phyloP scores from a whole-genome alignment of 2,888 invertebrate genomes.

The Lithophane ornitopus region DNA sequence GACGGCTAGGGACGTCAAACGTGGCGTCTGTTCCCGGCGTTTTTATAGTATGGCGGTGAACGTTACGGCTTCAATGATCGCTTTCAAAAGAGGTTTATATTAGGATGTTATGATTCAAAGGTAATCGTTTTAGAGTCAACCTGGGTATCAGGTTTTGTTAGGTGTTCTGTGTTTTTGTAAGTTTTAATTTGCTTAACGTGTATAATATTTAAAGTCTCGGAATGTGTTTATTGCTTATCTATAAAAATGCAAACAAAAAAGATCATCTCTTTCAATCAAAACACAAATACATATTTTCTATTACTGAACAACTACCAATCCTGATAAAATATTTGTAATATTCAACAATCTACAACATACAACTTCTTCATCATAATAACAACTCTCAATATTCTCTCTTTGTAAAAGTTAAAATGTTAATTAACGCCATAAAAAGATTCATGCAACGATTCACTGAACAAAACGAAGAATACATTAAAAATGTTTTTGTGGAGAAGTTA shows the following conservation, averaged over 20 bases:
- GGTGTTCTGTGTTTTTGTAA: neutral
- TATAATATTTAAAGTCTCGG: neutral
- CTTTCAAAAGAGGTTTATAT: slow-evolving; percentile 24
- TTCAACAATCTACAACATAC: neutral
- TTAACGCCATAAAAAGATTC: slow-evolving; percentile 14
- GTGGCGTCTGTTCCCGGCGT: slow-evolving; percentile 28
- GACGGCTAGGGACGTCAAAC: slow-evolving; percentile 30
- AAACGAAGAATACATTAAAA: slow-evolving; percentile 13
- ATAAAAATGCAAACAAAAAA: neutral
- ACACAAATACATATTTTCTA: neutral
- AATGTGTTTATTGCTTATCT: too few relatives aligned
- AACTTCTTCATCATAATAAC: neutral
- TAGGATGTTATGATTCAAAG: slow-evolving; percentile 12
- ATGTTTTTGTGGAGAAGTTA: slow-evolving; percentile 29
- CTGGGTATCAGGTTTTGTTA: neutral
- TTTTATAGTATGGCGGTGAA: slow-evolving; percentile 27
- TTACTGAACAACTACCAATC: neutral
- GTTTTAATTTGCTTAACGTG: neutral
- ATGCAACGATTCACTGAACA: slow-evolving; percentile 10
- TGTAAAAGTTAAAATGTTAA: slow-evolving; percentile 24
- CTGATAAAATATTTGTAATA: too few relatives aligned
- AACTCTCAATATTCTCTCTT: neutral
- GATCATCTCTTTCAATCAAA: neutral
- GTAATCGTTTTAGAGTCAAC: neutral
- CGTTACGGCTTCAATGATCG: slow-evolving; percentile 21